phyloP scores from a whole-genome alignment of 2,113 vertebrate genomes.

The Istiophorus platypterus region DNA sequence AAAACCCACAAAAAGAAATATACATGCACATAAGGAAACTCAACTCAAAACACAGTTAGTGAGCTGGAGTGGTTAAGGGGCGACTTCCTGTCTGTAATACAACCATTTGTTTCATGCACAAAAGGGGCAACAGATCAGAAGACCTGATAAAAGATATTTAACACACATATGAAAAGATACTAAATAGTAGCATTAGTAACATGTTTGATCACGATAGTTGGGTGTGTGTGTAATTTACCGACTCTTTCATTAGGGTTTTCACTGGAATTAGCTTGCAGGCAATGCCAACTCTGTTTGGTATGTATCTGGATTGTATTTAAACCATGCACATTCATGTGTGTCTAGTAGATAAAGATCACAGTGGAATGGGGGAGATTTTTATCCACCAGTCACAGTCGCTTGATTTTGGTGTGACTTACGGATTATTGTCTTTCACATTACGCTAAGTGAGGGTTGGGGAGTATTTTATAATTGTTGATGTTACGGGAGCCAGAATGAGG shows the following conservation, averaged over 20 bases:
- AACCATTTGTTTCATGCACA: background rate
- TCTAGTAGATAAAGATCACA: background rate
- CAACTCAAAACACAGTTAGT: too few species aligned
- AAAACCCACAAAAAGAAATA: too few species aligned
- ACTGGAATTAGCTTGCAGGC: slow-evolving; percentile 7
- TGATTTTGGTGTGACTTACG: background rate
- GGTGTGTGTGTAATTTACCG: slow-evolving; percentile 24
- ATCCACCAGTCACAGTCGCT: background rate
- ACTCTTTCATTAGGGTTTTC: slow-evolving; percentile 13
- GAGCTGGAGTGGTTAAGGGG: too few species aligned
- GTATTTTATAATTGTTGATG: background rate
- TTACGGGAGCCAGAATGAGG: too few species aligned
- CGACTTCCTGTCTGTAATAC: too few species aligned
- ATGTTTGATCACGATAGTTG: slow-evolving; percentile 20
- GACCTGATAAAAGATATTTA: background rate
- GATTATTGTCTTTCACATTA: background rate
- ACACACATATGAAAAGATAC: background rate
- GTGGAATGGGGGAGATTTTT: background rate
- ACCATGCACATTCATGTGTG: background rate
- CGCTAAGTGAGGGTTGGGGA: background rate
- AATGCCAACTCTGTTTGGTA: background rate
- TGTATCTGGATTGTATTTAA: background rate
- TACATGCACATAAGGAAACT: too few species aligned
- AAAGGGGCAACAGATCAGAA: background rate
- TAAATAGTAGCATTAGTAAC: background rate